phyloP scores from a whole-genome alignment of 2,888 invertebrate species.

The Cantharis flavilabris region DNA sequence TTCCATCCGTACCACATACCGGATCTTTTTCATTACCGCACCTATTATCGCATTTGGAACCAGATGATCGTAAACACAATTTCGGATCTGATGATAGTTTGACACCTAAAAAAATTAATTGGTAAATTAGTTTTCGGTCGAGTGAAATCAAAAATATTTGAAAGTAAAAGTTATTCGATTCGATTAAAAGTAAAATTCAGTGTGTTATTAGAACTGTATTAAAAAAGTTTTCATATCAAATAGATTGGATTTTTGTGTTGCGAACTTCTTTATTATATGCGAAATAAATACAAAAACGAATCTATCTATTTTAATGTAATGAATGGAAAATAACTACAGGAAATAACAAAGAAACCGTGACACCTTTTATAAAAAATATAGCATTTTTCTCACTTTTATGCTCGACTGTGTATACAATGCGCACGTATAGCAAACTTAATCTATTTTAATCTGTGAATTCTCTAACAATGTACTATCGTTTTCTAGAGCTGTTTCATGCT shows the following conservation, averaged over 20 bases:
- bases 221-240: background rate
- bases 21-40: slow-evolving; percentile 85
- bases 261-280: background rate
- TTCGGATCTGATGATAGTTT: slow-evolving; percentile 48
- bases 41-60: slow-evolving; percentile 64
- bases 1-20: slow-evolving; percentile 85
- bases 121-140: background rate
- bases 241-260: background rate
- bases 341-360: background rate
- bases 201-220: background rate
- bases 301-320: background rate
- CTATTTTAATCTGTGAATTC: background rate
- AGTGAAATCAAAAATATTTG: background rate
- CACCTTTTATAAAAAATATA: background rate
- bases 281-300: background rate
- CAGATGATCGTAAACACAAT: slow-evolving; percentile 57
- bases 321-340: background rate
- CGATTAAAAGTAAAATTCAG: background rate
- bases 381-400: background rate
- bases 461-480: background rate
- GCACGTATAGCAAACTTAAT: background rate
- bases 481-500: background rate
- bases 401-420: background rate
- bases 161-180: background rate
- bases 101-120: slow-evolving; percentile 40